Evolutionary conservation across 2,113 vertebrate genomes (phyloP).

Genomic region (Cyanistes caeruleus): DNA sequence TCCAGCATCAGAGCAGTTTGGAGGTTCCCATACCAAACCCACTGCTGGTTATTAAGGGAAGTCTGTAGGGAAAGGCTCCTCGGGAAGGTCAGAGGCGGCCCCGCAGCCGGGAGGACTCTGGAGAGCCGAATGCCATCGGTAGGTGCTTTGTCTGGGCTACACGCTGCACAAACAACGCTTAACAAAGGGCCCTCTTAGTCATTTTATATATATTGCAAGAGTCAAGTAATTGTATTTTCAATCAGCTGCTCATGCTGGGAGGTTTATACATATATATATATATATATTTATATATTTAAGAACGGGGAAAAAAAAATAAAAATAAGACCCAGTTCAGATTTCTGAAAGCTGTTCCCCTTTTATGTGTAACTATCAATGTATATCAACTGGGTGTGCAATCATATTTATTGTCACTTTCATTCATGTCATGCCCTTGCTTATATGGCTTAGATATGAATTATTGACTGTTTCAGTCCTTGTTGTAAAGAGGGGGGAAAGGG

Average conservation of each 20-base stretch:
- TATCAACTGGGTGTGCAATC: constrained; percentile 77
- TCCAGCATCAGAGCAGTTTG: background rate
- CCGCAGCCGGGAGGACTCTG: background rate
- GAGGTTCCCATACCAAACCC: background rate
- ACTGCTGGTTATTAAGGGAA: background rate
- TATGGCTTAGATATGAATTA: constrained; percentile 80
- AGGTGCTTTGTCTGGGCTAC: constrained; percentile 74
- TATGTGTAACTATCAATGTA: constrained; percentile 78
- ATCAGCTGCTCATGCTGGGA: constrained; percentile 57
- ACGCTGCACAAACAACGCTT: constrained; percentile 48
- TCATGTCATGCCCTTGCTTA: constrained; percentile 81
- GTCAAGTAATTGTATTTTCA: constrained; percentile 67
- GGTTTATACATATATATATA: background rate
- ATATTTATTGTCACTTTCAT: constrained; percentile 83
- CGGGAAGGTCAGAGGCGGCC: constrained; percentile 27
- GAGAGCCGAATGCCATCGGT: constrained; percentile 35
- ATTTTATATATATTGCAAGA: constrained; percentile 67
- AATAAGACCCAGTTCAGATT: background rate
- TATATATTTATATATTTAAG: constrained; percentile 39
- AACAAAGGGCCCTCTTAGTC: constrained; percentile 69
- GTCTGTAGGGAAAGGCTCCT: background rate
- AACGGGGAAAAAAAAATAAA: background rate
- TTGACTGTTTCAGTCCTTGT: constrained; percentile 75
- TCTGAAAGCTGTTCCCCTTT: constrained; percentile 57
- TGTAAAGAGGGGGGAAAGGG: constrained; percentile 45